These are phyloP conservation scores for Patiria pectinifera DNA, from an alignment of 53 echinoderm and acorn worm species.

Conservation along the genomic window DNA sequence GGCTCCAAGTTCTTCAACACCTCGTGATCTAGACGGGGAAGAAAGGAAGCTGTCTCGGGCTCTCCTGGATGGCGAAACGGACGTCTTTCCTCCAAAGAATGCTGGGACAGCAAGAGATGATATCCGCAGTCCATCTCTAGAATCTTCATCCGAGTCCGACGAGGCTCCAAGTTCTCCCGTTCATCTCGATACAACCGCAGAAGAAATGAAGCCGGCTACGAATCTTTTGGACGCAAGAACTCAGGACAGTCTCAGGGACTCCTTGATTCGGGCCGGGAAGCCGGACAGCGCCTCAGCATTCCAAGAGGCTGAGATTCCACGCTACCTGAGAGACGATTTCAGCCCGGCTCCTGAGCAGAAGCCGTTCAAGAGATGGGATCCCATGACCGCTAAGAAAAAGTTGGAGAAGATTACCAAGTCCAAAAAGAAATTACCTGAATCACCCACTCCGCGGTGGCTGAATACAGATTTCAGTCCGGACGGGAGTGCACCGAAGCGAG, in stretches of 20 bases:
- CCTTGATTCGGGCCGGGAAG: conserved; percentile 13
- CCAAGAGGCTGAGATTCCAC: conserved; percentile 10
- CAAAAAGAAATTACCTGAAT: conserved; percentile 23
- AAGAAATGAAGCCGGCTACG: not conserved
- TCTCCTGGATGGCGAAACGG: not conserved
- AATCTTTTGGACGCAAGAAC: not conserved
- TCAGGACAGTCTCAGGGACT: conserved; percentile 25
- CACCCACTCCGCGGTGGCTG: conserved; percentile 21
- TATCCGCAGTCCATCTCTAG: not conserved
- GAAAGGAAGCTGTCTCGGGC: not conserved
- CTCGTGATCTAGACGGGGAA: not conserved
- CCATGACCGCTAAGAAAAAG: conserved; percentile 11
- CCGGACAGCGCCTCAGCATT: not conserved
- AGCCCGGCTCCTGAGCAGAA: conserved; percentile 32
- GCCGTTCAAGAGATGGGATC: conserved; percentile 50
- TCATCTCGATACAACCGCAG: not conserved
- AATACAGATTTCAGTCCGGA: conserved; percentile 28
- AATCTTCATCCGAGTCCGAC: not conserved
- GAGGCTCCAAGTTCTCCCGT: not conserved
- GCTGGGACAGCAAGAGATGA: not conserved
- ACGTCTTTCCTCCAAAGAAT: not conserved
- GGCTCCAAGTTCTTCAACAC: not conserved
- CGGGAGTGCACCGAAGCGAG: not conserved
- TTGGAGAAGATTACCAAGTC: conserved; percentile 26
- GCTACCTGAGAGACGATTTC: conserved; percentile 36